Conservation (phyloP, 2,113 vertebrate species). For the Mustela nigripes region DNA sequence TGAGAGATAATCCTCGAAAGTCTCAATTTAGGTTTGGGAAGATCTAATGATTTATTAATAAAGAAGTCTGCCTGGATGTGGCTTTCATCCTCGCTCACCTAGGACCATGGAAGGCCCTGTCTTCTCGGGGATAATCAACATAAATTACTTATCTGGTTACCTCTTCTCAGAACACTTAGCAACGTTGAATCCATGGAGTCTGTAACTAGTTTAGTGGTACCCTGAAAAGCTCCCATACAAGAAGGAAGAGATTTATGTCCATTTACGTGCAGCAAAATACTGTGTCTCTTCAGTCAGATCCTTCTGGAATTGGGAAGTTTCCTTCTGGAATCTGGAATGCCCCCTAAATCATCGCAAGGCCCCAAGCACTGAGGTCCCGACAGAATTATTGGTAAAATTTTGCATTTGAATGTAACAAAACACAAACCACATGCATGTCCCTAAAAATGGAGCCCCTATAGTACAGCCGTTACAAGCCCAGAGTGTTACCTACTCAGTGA, state of each 20-base stretch:
- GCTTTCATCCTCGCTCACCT: neutral
- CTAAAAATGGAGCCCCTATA: neutral
- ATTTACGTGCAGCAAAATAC: neutral
- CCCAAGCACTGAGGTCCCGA: neutral
- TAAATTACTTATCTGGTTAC: constrained; percentile 13
- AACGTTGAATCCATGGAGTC: neutral
- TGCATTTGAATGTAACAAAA: neutral
- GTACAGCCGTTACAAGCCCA: neutral
- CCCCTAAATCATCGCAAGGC: neutral
- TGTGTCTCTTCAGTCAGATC: neutral
- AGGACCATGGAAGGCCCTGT: neutral
- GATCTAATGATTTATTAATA: neutral
- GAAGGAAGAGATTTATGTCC: constrained; percentile 22
- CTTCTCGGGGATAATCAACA: neutral
- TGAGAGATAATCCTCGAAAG: neutral
- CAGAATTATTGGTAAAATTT: constrained; percentile 38
- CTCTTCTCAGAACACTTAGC: neutral
- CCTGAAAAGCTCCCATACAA: constrained; percentile 1
- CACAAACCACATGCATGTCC: neutral
- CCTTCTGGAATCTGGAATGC: constrained; percentile 18
- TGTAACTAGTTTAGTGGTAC: neutral
- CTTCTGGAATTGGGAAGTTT: neutral
- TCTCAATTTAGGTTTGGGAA: neutral
- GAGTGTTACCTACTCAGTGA: neutral
- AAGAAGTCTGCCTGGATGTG: neutral